Percentiles rank a stretch among this genome's conserved stretches.
These are phyloP conservation scores for Blastobasis lacticolella DNA, from an alignment of 2,888 invertebrate species.

Conservation along the genomic window DNA sequence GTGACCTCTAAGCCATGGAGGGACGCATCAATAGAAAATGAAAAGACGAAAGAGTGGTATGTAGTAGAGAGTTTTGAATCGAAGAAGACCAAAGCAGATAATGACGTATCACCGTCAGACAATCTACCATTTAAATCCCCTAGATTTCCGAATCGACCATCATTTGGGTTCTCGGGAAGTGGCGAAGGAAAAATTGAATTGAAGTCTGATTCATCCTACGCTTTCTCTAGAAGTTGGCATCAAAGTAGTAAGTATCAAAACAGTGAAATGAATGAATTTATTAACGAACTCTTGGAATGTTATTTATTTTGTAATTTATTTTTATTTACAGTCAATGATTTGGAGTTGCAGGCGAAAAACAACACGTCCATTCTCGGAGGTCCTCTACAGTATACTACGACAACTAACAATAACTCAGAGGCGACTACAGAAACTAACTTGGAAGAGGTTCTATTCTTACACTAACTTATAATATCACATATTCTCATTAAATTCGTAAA, in stretches of 20 bases:
- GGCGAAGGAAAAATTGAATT: slow-evolving; percentile 34
- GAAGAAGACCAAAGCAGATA: slow-evolving; percentile 38
- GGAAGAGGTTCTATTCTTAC: slow-evolving; percentile 41
- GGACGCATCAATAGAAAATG: slow-evolving; percentile 25
- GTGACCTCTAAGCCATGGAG: slow-evolving; percentile 83
- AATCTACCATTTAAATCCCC: slow-evolving; percentile 60
- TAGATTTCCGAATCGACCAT: slow-evolving; percentile 73
- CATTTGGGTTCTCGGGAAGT: slow-evolving; percentile 60
- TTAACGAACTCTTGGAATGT: not conserved
- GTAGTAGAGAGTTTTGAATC: slow-evolving; percentile 43
- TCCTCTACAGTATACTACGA: slow-evolving; percentile 36
- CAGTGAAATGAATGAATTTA: slow-evolving; percentile 7
- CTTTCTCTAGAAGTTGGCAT: slow-evolving; percentile 60
- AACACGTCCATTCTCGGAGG: slow-evolving; percentile 58
- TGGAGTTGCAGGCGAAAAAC: slow-evolving; percentile 56
- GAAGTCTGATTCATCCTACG: slow-evolving; percentile 50
- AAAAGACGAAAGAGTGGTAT: slow-evolving; percentile 43
- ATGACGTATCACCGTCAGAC: slow-evolving; percentile 33
- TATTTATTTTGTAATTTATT: too few relatives aligned
- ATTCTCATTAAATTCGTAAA: not conserved
- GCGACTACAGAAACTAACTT: slow-evolving; percentile 20
- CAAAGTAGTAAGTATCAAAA: slow-evolving; percentile 57
- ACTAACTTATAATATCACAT: too few relatives aligned
- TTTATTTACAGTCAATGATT: slow-evolving; percentile 71
- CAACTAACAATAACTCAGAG: slow-evolving; percentile 9